Percentiles rank a stretch among this genome's conserved stretches.
Conservation (phyloP, 2,888 invertebrate species). For the Ophion slaviceki region DNA sequence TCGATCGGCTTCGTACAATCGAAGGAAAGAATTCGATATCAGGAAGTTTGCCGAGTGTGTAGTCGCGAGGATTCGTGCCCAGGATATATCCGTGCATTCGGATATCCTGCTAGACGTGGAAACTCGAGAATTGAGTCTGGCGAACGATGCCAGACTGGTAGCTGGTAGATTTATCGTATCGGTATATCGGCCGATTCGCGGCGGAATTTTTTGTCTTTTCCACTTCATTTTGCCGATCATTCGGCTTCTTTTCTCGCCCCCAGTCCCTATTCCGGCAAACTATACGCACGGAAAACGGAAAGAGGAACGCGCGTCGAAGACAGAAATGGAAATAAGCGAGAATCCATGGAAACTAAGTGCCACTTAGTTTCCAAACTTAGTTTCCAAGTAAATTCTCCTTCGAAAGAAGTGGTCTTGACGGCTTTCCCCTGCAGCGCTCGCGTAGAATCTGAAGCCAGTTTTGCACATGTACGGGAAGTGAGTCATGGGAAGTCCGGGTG, state of each 20-base stretch:
- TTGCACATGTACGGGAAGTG: not conserved
- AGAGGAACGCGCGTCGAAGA: not conserved
- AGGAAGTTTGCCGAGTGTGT: conserved; percentile 21
- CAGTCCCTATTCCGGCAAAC: not conserved
- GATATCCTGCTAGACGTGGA: conserved; percentile 11
- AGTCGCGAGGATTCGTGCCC: conserved; percentile 29
- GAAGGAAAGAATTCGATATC: conserved; percentile 67
- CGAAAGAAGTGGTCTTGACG: not conserved
- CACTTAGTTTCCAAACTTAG: not conserved
- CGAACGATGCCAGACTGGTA: not conserved
- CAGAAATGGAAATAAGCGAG: not conserved
- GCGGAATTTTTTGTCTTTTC: conserved; percentile 3
- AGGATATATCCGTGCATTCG: not conserved
- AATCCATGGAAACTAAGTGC: not conserved
- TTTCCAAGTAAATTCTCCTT: not conserved
- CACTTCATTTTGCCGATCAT: conserved; percentile 9
- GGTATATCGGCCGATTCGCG: not conserved
- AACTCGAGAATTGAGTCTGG: conserved; percentile 25
- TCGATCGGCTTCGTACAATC: conserved; percentile 55
- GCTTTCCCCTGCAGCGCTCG: not conserved
- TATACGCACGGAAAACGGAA: not conserved
- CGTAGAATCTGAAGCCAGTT: not conserved
- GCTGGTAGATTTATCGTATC: not conserved
- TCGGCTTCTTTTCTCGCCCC: not conserved
- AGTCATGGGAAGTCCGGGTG: not conserved